Conservation (phyloP, 1,140 invertebrate species). For the Zaprionus lachaisei region DNA sequence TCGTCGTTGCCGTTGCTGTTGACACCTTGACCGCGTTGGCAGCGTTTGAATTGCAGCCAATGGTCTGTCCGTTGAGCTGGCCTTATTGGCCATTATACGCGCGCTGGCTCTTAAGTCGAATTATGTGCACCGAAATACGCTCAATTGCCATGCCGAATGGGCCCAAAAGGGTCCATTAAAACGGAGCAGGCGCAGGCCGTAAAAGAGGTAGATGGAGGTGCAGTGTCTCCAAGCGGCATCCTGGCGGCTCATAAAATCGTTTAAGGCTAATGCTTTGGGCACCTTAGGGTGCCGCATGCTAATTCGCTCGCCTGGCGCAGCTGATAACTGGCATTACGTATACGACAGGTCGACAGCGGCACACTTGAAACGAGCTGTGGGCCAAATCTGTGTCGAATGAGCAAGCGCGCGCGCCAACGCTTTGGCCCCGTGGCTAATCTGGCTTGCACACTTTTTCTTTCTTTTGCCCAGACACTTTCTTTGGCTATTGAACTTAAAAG, state of each 20-base stretch:
- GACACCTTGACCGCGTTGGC: conserved; percentile 78
- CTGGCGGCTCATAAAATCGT: conserved; percentile 29
- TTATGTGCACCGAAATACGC: conserved; percentile 51
- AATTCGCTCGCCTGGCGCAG: conserved; percentile 38
- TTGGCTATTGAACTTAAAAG: conserved; percentile 80
- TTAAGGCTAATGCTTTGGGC: conserved; percentile 42
- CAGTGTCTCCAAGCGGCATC: conserved; percentile 10
- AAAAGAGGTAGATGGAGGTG: not conserved
- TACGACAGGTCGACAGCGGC: conserved; percentile 44
- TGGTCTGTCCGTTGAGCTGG: conserved; percentile 36
- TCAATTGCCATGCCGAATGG: conserved; percentile 61
- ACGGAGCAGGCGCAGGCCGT: not conserved
- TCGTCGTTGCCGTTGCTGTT: conserved; percentile 5
- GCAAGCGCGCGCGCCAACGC: conserved; percentile 4
- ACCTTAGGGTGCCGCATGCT: conserved; percentile 9
- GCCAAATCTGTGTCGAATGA: conserved; percentile 52
- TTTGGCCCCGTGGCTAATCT: conserved; percentile 27
- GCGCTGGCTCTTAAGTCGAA: conserved; percentile 55
- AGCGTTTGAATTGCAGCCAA: conserved; percentile 50
- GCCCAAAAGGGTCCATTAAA: conserved; percentile 35
- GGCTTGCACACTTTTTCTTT: conserved; percentile 75
- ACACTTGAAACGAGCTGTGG: conserved; percentile 2
- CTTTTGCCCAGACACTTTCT: conserved; percentile 73
- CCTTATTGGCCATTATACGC: conserved; percentile 69
- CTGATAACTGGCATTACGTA: conserved; percentile 73